A percentile compares a stretch with the other conserved stretches of the same genome.
These are phyloP conservation scores for Saguinus imperator DNA, from an alignment of 2,113 vertebrate species.

Conservation along the genomic window DNA sequence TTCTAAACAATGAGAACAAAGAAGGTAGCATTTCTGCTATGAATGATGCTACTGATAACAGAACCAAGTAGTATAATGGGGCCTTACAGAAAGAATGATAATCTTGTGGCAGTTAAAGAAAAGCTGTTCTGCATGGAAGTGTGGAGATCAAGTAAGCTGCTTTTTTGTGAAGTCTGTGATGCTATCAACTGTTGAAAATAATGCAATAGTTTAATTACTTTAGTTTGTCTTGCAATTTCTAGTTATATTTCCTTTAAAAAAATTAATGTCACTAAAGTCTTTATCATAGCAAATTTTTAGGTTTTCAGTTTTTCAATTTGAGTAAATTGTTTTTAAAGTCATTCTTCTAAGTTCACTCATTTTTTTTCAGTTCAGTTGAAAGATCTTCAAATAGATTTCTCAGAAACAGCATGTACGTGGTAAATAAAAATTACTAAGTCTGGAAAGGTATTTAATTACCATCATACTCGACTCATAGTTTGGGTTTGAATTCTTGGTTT, in stretches of 20 bases:
- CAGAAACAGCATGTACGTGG: background rate
- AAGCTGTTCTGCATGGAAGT: background rate
- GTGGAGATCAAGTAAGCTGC: background rate
- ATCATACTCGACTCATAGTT: background rate
- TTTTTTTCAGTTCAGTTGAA: conserved; percentile 25
- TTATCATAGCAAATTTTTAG: background rate
- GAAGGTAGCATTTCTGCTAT: background rate
- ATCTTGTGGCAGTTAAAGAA: background rate
- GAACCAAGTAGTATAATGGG: background rate
- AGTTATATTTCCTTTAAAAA: background rate
- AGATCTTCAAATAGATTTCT: background rate
- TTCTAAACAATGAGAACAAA: background rate
- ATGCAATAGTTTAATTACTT: background rate
- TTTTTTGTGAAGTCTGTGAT: background rate
- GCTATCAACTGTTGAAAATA: background rate
- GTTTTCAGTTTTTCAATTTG: conserved; percentile 5
- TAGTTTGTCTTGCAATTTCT: conserved; percentile 11
- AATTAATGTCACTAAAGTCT: background rate
- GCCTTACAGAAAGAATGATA: background rate
- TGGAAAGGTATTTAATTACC: background rate
- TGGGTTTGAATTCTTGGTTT: background rate
- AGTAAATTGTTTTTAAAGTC: background rate
- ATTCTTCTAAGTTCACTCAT: background rate
- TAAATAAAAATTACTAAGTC: background rate
- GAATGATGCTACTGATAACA: background rate